Percentiles rank a stretch among this genome's conserved stretches.
These are phyloP conservation scores for Ursus arctos DNA, from an alignment of 2,113 vertebrate species.

Conservation along the genomic window DNA sequence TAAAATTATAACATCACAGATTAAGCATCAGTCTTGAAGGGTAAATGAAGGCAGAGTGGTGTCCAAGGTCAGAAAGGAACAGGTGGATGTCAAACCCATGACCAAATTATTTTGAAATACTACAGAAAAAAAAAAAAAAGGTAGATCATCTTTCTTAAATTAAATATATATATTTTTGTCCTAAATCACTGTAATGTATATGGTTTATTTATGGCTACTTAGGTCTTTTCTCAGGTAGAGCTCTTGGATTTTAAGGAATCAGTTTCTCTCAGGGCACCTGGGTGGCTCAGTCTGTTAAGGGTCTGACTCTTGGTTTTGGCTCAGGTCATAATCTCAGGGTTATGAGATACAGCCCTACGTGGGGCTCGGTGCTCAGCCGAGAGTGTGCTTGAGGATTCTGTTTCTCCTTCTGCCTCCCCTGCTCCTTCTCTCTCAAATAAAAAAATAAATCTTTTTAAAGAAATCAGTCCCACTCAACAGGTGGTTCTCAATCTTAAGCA, in stretches of 20 bases:
- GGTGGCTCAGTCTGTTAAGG: background rate
- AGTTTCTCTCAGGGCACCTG: background rate
- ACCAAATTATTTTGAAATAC: background rate
- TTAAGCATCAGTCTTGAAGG: background rate
- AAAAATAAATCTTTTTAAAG: background rate
- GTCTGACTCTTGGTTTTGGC: background rate
- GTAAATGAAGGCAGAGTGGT: background rate
- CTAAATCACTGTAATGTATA: background rate
- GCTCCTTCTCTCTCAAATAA: background rate
- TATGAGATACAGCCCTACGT: fast-evolving
- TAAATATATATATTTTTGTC: background rate
- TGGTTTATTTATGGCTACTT: background rate
- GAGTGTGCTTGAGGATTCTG: background rate
- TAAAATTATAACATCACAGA: background rate
- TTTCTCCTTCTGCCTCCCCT: background rate
- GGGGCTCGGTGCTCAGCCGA: background rate
- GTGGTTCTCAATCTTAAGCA: background rate
- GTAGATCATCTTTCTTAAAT: background rate
- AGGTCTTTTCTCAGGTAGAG: background rate
- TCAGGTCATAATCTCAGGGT: background rate
- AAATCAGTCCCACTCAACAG: background rate
- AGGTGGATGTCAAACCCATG: background rate
- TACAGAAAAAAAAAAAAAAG: background rate
- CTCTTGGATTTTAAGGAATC: background rate
- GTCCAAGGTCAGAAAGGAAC: background rate